These are phyloP conservation scores for Megalurothrips usitatus DNA, from an alignment of 2,888 invertebrate species.

Conservation along the genomic window DNA sequence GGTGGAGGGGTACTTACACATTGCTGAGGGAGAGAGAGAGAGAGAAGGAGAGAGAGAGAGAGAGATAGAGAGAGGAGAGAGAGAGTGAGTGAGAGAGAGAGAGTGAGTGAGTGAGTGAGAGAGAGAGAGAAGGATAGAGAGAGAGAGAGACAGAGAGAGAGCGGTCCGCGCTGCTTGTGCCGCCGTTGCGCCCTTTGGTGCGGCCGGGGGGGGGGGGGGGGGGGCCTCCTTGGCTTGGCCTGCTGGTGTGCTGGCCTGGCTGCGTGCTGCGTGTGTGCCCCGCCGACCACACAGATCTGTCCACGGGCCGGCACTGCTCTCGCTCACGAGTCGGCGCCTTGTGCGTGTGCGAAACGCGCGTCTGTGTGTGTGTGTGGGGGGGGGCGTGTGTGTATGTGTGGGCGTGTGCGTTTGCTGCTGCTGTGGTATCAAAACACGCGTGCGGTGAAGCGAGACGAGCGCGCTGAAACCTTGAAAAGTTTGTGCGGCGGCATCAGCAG, in stretches of 20 bases:
- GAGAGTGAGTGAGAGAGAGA: not conserved
- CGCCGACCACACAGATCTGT: not conserved
- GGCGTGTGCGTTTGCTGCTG: not conserved
- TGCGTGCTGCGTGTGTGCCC: too few species aligned
- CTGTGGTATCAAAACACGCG: not conserved
- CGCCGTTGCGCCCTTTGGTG: not conserved
- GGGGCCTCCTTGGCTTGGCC: too few species aligned
- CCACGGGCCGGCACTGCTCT: slow-evolving; percentile 2
- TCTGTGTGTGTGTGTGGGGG: not conserved
- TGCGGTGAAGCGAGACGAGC: too few species aligned
- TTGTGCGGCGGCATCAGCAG: too few species aligned
- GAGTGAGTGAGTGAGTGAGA: not conserved
- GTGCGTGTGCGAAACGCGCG: too few species aligned
- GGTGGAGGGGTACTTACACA: not conserved
- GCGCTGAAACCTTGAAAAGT: too few species aligned
- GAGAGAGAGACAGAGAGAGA: not conserved
- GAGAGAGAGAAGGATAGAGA: not conserved
- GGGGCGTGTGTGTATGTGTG: not conserved
- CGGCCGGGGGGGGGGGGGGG: too few species aligned
- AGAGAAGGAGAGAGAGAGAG: not conserved
- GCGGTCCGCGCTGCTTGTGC: not conserved
- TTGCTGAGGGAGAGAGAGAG: not conserved
- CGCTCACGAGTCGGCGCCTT: not conserved
- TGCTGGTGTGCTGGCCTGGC: too few species aligned
- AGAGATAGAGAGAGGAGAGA: not conserved